phyloP scores from a whole-genome alignment of 2,888 invertebrate genomes.

The Nomada flava region DNA sequence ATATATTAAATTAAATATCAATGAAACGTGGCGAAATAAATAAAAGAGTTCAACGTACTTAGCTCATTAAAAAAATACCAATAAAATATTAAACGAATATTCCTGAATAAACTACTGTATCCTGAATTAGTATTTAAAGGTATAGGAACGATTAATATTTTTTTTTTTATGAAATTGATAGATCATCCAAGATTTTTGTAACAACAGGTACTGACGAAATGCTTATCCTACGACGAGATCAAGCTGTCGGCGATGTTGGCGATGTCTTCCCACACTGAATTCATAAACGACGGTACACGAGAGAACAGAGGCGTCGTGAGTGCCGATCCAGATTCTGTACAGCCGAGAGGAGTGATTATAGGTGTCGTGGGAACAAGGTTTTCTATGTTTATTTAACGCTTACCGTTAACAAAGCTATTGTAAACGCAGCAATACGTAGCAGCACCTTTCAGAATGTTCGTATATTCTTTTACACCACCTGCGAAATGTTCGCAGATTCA shows the following conservation, averaged over 20 bases:
- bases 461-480: neutral
- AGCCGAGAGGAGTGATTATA: constrained; percentile 85
- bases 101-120: too few relatives aligned
- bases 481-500: constrained; percentile 81
- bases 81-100: too few relatives aligned
- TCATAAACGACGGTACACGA: constrained; percentile 87
- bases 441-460: neutral
- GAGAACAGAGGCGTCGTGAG: constrained; percentile 85
- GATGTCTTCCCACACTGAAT: constrained; percentile 87
- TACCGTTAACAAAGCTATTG: constrained; percentile 4
- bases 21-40: too few relatives aligned
- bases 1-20: neutral
- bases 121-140: too few relatives aligned
- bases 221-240: constrained; percentile 88
- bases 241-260: constrained; percentile 87
- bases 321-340: constrained; percentile 83
- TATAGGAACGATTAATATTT: neutral
- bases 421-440: neutral
- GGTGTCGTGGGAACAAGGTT: constrained; percentile 82
- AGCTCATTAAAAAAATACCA: too few relatives aligned
- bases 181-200: neutral
- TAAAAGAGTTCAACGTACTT: too few relatives aligned
- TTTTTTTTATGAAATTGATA: neutral
- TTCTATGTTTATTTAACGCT: constrained; percentile 46
- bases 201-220: constrained; percentile 84